Evolutionary conservation across 2,888 invertebrate genomes (phyloP), one percentile per base, ranked within the genome.

Genomic region (Nomada ruficornis): DNA sequence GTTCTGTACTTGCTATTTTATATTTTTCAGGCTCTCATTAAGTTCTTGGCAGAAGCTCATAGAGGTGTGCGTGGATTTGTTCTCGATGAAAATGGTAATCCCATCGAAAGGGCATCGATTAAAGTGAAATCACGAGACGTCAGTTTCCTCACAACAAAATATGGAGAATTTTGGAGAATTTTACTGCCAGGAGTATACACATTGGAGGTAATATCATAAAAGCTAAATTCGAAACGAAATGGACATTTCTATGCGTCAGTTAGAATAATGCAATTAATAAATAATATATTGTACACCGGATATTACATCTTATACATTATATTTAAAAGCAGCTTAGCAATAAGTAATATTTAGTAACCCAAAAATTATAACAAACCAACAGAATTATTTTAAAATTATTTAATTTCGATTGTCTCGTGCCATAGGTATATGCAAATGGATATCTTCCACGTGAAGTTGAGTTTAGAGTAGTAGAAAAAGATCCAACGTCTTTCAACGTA

Each of bases 91-190:
- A 96, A 96, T 90, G 97, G 97, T 70, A 96, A 96, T 92, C 97
- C 98, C 0, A 95, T 98, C 70, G 97, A 97, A 90, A 96, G 96
- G 70, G 98, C 97, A 13, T 95, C 96, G 10, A 94, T 98, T 80
- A 96, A 96, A 91, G 96, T 98, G 55, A 96, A 97, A 92, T 96
- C 96, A 0, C 96, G 98, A 68, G 97, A 98, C 91, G 97, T 98
- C 88, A 96, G 96, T 69, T 98, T 98, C 94, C 97, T 96, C 93
- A 97, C 97, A 70, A 98, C 98, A 11, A 96, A 97, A 92, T 96
- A 97, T 93, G 98, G 98, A n/a, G 98, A 99, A 94, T 99, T 97
- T 94, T 99, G 98, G 98, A 96, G 98, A 91, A 96, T 99, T 81
- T 94, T 99, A 29, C 94, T 98, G 81, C 98, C 98, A 1, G 98